Evolutionary conservation across 2,797 vertebrate genomes (phyloP), one percentile per base, ranked within the genome.

Genomic region (Siniperca scherzeri): DNA sequence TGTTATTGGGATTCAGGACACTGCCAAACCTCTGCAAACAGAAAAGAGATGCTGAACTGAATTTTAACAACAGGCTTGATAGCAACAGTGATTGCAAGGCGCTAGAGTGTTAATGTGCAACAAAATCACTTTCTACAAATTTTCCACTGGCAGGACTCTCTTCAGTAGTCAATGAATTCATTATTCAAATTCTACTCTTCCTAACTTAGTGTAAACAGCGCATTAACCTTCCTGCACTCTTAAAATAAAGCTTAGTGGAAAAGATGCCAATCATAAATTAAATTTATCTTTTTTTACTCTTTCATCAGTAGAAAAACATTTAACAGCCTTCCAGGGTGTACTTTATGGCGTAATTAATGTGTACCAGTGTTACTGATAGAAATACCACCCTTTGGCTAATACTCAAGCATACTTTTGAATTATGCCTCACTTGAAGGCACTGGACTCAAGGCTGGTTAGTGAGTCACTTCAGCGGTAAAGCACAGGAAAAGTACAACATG

Each of bases 1-100:
- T 67, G 78, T 73, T 84, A 81, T 88, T 87, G 72, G 78, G 78
- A 90, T 91, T 90, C 85, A 74, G 72, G 76, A 73, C 80, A 61
- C 79, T 77, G 62, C 64, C 66, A 68, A 83, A 80, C 62, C 71
- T 73, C 70, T 81, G 73, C 66, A 89, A 89, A 84, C 77, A 88
- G 72, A 88, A 70, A 3, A 38, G 69, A 86, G 86, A 81, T 1
- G 60, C 72, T 38, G 66, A 81, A 65, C 48, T 46, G 82, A 88
- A 90, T 89, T 59, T 87, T 78, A 91, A 92, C 81, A 85, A 60
- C 77, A 52, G 12, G 74, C 74, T 75, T 71, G 67, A 82, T 57
- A 60, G 86, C 44, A 79, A 85, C 46, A 71, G 78, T 80, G 77
- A 89, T 76, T 36, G 33, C 33, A 68, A 86, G 12, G 73, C 30